phyloP scores from a whole-genome alignment of 2,113 vertebrate genomes.

The Stictonetta naevosa region DNA sequence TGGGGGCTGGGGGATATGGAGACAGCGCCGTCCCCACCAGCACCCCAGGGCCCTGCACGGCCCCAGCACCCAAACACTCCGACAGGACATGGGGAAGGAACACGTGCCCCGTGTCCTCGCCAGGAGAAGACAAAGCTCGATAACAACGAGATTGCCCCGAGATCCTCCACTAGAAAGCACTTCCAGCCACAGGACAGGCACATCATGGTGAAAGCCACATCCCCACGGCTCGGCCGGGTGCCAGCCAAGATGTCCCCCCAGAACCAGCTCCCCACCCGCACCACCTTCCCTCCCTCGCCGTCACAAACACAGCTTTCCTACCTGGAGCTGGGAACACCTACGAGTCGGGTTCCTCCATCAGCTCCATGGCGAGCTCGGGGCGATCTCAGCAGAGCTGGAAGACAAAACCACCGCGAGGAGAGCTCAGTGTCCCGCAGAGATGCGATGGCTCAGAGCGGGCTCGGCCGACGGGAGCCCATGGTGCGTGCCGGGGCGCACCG shows the following conservation, averaged over 20 bases:
- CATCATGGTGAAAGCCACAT: neutral
- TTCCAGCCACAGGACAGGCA: neutral
- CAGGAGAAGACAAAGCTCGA: neutral
- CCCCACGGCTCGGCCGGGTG: neutral
- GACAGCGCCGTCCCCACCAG: neutral
- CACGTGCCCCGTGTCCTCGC: accelerated
- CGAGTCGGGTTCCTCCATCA: slow-evolving; percentile 17
- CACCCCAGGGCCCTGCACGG: neutral
- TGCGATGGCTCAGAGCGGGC: neutral
- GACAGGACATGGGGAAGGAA: neutral
- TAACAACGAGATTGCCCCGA: accelerated
- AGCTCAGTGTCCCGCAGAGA: neutral
- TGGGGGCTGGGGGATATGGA: accelerated
- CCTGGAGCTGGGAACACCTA: slow-evolving; percentile 65
- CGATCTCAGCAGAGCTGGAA: slow-evolving; percentile 47
- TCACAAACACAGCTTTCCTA: slow-evolving; percentile 4
- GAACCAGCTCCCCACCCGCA: neutral
- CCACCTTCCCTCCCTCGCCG: neutral
- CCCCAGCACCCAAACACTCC: neutral
- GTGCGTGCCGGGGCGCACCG: neutral
- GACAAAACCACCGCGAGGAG: slow-evolving; percentile 8
- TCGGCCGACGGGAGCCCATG: neutral
- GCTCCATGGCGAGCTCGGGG: neutral
- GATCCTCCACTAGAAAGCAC: neutral
- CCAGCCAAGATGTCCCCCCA: neutral